Percentiles rank a stretch among this genome's conserved stretches.
These are phyloP conservation scores for Ctenodactylus gundi DNA, from an alignment of 2,113 vertebrate genomes.

Conservation along the genomic window DNA sequence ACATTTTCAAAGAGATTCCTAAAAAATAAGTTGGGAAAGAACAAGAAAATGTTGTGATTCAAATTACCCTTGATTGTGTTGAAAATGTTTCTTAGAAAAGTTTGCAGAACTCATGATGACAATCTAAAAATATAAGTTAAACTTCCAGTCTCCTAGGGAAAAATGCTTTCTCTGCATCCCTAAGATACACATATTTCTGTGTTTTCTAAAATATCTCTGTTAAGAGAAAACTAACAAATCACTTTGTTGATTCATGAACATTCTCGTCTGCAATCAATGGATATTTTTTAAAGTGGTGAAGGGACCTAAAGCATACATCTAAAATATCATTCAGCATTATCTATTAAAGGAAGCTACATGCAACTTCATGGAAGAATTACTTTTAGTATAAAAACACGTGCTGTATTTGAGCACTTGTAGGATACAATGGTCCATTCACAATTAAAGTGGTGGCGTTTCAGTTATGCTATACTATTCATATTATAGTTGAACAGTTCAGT, in stretches of 20 bases:
- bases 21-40: constrained; percentile 48
- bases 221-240: constrained; percentile 56
- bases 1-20: constrained; percentile 34
- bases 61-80: constrained; percentile 69
- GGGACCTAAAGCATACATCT: constrained; percentile 30
- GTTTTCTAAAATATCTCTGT: constrained; percentile 63
- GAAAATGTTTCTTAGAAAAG: constrained; percentile 66
- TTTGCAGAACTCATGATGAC: constrained; percentile 35
- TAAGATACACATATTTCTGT: constrained; percentile 65
- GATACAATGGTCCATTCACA: constrained; percentile 19
- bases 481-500: constrained; percentile 40
- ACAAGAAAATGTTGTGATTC: constrained; percentile 57
- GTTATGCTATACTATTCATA: constrained; percentile 6
- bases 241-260: constrained; percentile 43
- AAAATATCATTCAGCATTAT: constrained; percentile 33
- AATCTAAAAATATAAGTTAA: constrained; percentile 67
- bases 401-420: not conserved
- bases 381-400: constrained; percentile 32
- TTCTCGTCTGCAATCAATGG: constrained; percentile 31
- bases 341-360: not conserved
- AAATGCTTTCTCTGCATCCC: constrained; percentile 57
- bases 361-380: not conserved
- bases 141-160: constrained; percentile 47
- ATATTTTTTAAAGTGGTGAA: constrained; percentile 28
- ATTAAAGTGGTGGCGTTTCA: constrained; percentile 36